phyloP scores from a whole-genome alignment of 2,888 invertebrate species.

The Subacronicta megacephala region DNA sequence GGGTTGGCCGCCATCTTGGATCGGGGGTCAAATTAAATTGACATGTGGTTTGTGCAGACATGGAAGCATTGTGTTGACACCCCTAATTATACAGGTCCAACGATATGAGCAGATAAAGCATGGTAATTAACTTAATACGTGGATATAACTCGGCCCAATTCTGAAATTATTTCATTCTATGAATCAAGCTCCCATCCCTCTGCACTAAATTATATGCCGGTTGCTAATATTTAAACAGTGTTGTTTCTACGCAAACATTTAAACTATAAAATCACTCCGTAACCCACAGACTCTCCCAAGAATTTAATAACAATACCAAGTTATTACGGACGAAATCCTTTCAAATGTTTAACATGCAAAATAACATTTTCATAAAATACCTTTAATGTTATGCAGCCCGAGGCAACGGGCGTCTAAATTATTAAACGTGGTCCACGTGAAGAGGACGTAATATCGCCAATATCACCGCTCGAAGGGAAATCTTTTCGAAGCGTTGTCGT shows the following conservation, averaged over 20 bases:
- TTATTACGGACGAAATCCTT: conserved; percentile 57
- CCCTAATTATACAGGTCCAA: conserved; percentile 85
- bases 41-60: conserved; percentile 86
- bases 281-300: conserved; percentile 26
- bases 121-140: conserved; percentile 83
- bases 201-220: conserved; percentile 13
- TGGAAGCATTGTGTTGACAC: conserved; percentile 84
- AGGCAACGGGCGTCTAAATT: conserved; percentile 73
- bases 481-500: conserved; percentile 76
- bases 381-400: conserved; percentile 72
- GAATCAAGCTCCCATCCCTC: conserved; percentile 62
- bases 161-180: conserved; percentile 63
- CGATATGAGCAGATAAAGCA: conserved; percentile 81
- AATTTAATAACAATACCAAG: conserved; percentile 55
- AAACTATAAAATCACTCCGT: conserved; percentile 18
- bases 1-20: conserved; percentile 85
- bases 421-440: conserved; percentile 72
- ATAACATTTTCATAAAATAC: conserved; percentile 73
- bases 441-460: conserved; percentile 75
- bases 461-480: conserved; percentile 75
- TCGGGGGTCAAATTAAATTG: conserved; percentile 88
- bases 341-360: conserved; percentile 69
- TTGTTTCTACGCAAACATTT: conserved; percentile 21
- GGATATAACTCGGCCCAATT: conserved; percentile 69
- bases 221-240: conserved; percentile 20